A percentile compares a stretch with the other conserved stretches of the same genome.
These are phyloP conservation scores for Apostichopus japonicus DNA, from an alignment of 35 echinoderm and acorn worm genomes.

Conservation along the genomic window DNA sequence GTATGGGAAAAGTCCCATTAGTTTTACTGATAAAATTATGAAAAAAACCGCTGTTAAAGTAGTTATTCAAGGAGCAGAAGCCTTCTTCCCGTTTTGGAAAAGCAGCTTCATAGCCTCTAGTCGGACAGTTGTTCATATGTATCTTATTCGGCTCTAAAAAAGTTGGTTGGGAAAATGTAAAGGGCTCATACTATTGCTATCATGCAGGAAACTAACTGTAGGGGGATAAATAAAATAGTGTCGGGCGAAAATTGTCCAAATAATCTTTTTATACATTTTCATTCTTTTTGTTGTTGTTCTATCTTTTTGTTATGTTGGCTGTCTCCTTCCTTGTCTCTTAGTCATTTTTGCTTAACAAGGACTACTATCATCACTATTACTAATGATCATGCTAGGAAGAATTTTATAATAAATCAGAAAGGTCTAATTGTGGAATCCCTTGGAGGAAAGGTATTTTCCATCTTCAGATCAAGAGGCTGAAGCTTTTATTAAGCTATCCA, in stretches of 20 bases:
- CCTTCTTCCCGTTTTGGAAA: constrained; percentile 38
- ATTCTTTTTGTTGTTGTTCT: constrained; percentile 35
- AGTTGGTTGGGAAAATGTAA: constrained; percentile 18
- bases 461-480: constrained; percentile 85
- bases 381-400: constrained; percentile 43
- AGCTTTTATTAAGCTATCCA: constrained; percentile 76
- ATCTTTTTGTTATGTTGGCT: not conserved
- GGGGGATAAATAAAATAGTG: constrained; percentile 10
- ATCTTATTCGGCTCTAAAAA: constrained; percentile 2
- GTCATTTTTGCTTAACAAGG: constrained; percentile 37
- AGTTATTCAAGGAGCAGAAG: constrained; percentile 18
- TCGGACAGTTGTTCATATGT: not conserved
- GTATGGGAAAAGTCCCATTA: constrained; percentile 64
- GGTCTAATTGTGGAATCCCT: constrained; percentile 71
- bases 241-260: constrained; percentile 75
- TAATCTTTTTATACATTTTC: constrained; percentile 60
- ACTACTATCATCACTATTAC: not conserved
- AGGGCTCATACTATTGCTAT: constrained; percentile 34
- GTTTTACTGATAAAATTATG: constrained; percentile 55
- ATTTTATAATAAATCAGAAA: constrained; percentile 60
- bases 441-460: not conserved
- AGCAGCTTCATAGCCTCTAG: not conserved
- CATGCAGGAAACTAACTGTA: constrained; percentile 23
- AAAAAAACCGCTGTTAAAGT: constrained; percentile 53
- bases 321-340: not conserved